Evolutionary conservation across 2,113 vertebrate species (phyloP), one percentile per base, ranked within the genome.

Genomic region (Zosterops hypoxanthus): DNA sequence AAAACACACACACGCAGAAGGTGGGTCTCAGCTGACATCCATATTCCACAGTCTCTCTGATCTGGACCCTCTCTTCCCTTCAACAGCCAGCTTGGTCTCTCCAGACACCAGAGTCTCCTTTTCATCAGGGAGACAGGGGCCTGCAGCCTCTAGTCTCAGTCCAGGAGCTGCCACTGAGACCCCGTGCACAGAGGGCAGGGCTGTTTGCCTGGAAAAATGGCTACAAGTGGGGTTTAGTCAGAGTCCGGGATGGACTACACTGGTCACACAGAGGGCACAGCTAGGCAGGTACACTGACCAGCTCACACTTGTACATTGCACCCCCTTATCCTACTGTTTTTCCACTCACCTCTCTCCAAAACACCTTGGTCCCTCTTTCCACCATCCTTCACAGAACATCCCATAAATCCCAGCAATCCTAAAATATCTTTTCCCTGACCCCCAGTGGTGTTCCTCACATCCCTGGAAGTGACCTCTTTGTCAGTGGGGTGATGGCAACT

Each of bases 361-460:
- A 7, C 7, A 22, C 11, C 8, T 42, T 19, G 6, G 57, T 39
- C 10, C 3, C n/a, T 20, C 11, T 33, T 85, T 91, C n/a, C 23
- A 2, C 18, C 6, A 44, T 53, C 18, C 11, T 46, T 18, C 50
- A 4, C 1, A 4, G 17, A 66, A 61, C 3, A 66, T 34, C 8
- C 12, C 6, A 3, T 36, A 44, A 53, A 13, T 28, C 11, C n/a
- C 0, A 0, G 22, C 2, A n/a, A 9, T 72, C 49, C 4, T 9
- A 8, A 68, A 81, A n/a, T 50, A 36, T 4, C 10, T 12, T 64
- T 81, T 28, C 20, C 4, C 16, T 81, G 23, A 4, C 12, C 8
- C 3, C 1, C 16, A 8, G 2, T 12, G 4, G 24, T 41, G 24
- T 3, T 59, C 4, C 14, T 12, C 44, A 31, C 1, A 6, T 12